Conservation (phyloP, 2,113 vertebrate genomes). For the Actenoides hombroni region DNA sequence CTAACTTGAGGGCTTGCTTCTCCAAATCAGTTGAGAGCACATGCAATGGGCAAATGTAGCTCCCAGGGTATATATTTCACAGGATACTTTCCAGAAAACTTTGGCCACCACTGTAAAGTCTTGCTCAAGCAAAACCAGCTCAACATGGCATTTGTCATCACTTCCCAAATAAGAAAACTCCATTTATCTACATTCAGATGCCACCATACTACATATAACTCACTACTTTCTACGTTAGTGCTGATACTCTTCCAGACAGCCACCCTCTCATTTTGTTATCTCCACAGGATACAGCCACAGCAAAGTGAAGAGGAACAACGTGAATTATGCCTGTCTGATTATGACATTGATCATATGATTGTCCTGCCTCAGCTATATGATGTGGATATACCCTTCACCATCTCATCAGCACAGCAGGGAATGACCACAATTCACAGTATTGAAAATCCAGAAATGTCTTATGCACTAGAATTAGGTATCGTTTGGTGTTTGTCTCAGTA, state of each 20-base stretch:
- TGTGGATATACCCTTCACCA: background rate
- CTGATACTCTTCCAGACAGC: background rate
- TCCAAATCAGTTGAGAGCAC: background rate
- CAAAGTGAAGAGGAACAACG: background rate
- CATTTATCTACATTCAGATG: background rate
- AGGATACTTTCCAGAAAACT: background rate
- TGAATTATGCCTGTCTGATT: background rate
- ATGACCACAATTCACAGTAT: background rate
- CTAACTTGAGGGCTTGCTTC: background rate
- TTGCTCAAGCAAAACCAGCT: background rate
- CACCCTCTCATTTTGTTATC: background rate
- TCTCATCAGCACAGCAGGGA: background rate
- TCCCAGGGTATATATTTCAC: background rate
- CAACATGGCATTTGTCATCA: background rate
- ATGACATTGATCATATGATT: background rate
- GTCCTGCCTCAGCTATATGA: background rate
- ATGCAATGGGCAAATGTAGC: rapidly evolving
- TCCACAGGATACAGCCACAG: background rate
- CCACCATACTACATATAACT: background rate
- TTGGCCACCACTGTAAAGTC: background rate
- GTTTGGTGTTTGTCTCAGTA: background rate
- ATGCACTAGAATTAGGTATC: no score
- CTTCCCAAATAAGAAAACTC: background rate
- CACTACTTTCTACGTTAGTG: background rate
- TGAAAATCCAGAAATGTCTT: background rate